Evolutionary conservation across 1,140 invertebrate species (phyloP), one percentile per base, ranked within the genome.

Genomic region (Leptestheria dahalacensis): DNA sequence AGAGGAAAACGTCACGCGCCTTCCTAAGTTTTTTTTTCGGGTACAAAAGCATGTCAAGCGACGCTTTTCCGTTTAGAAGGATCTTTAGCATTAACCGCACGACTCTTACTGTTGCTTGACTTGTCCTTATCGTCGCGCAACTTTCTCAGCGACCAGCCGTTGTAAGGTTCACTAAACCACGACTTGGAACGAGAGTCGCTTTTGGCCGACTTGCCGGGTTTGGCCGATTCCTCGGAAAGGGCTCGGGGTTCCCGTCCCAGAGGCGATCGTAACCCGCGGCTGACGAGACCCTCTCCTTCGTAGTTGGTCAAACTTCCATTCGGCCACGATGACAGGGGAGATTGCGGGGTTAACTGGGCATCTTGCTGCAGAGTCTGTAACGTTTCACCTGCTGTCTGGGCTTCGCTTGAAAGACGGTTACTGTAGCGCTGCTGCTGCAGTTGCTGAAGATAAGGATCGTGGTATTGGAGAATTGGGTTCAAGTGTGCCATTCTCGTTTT

Each of bases 301-400:
- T 56, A 56, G 53, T 56, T 41, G 25, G 53, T 56, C 26, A 56
- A 41, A 15, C 53, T 56, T 1, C 53, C 53, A 28, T 56, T 56
- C 3, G 53, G 53, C 53, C 53, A 56, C 20, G 53, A 56, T 10
- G 53, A 56, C 21, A 56, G 33, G 6, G 33, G 33, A 15, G 23
- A 56, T 41, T 56, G 26, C 26, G 53, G 23, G 26, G 41, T 28
- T 20, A 56, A 24, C 26, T 41, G 15, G 33, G 33, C 33, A 41
- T 15, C 6, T 41, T 41, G 33, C 33, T 41, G 6, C 6, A 41
- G 33, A 41, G 6, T 15, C 33, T 15, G 6, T 41, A 15, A 9
- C 33, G 33, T 9, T 23, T 12, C 21, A n/a, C 2, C 24, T 56
- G 20, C 26, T 29, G 53, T 56, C 20, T 41, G 6, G 33, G 15